Evolutionary conservation across 2,797 vertebrate species (phyloP).

Genomic region (Helostoma temminkii): DNA sequence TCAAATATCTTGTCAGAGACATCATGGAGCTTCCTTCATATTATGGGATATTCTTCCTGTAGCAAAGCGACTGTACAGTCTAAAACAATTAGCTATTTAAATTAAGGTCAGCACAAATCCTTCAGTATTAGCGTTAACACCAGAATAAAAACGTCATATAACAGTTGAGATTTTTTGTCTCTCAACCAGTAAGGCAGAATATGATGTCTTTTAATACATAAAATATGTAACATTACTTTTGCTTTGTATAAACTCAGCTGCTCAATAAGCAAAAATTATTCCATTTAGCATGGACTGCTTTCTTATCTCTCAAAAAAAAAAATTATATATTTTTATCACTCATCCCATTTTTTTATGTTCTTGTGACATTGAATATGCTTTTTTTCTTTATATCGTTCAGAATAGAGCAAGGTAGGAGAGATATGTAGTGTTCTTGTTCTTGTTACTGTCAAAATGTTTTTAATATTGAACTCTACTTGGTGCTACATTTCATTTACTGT

Average conservation of each 20-base stretch:
- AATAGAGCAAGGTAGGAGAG: background rate
- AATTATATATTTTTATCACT: too few species aligned
- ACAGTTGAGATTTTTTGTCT: too few species aligned
- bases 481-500: background rate
- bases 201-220: too few species aligned
- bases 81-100: conserved; percentile 8
- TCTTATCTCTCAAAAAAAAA: too few species aligned
- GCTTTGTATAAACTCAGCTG: background rate
- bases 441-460: background rate
- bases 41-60: conserved; percentile 15
- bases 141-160: too few species aligned
- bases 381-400: background rate
- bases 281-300: too few species aligned
- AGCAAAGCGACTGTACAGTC: conserved; percentile 4
- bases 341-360: too few species aligned
- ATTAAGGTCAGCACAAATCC: conserved; percentile 6
- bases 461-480: conserved; percentile 1
- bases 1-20: conserved; percentile 21
- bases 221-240: background rate
- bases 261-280: background rate
- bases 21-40: background rate
- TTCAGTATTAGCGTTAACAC: conserved; percentile 6
- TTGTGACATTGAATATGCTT: too few species aligned
- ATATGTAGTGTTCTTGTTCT: background rate
- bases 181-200: too few species aligned